Evolutionary conservation across 2,797 vertebrate species (phyloP).

Genomic region (Micropoecilia bifurca): DNA sequence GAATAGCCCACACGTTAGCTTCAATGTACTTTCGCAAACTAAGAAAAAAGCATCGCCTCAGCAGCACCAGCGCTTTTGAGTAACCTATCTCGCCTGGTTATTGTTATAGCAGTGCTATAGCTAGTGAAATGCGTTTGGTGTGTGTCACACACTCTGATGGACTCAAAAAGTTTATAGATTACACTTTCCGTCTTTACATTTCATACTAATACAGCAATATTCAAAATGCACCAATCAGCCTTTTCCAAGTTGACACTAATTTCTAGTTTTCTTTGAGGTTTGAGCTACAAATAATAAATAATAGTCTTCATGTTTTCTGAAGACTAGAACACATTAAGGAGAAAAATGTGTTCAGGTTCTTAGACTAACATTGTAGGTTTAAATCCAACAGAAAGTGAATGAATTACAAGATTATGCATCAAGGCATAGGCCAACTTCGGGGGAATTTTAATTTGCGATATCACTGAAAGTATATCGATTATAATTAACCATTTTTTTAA

Average conservation of each 20-base stretch:
- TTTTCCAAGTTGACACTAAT: background rate
- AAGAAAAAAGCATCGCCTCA: constrained; percentile 48
- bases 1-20: constrained; percentile 56
- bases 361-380: background rate
- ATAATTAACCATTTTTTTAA: background rate
- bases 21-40: constrained; percentile 49
- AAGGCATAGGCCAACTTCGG: background rate
- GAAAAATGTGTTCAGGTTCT: background rate
- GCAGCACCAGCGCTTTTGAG: constrained; percentile 29
- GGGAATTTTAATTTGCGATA: background rate
- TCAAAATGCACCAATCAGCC: background rate
- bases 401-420: background rate
- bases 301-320: background rate
- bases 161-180: background rate
- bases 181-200: background rate
- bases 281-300: background rate
- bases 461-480: background rate
- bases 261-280: background rate
- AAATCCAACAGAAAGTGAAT: background rate
- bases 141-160: background rate
- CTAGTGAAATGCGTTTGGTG: background rate
- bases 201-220: background rate
- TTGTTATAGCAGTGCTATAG: background rate
- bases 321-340: background rate
- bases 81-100: constrained; percentile 14